Percentiles rank a stretch among this genome's conserved stretches.
Conservation (phyloP, 2,888 invertebrate genomes). For the Allolobophora icterica region DNA sequence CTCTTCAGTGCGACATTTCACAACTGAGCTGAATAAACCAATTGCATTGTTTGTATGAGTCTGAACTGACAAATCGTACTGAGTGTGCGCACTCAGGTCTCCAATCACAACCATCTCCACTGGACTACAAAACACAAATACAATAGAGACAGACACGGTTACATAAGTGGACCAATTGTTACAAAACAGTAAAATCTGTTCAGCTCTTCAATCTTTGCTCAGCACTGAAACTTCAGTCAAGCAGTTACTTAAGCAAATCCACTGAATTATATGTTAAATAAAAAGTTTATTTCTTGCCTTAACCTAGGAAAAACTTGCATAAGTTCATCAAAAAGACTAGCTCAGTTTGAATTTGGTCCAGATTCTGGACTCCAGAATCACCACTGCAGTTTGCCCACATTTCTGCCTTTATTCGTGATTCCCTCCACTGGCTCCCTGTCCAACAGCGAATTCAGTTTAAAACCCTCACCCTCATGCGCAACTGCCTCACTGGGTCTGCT, state of each 20-base stretch:
- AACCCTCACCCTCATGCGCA: no score
- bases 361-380: no score
- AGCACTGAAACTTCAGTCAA: not conserved
- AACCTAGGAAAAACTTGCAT: not conserved
- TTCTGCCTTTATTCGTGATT: no score
- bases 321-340: not conserved
- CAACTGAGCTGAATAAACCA: not conserved
- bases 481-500: no score
- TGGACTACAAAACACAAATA: conserved; percentile 17
- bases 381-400: no score
- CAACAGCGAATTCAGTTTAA: no score
- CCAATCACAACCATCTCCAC: conserved; percentile 25
- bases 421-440: no score
- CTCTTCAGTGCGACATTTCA: conserved; percentile 29
- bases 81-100: conserved; percentile 25
- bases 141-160: not conserved
- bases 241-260: not conserved
- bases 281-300: not conserved
- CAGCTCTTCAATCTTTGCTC: not conserved
- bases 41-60: not conserved
- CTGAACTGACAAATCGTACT: conserved; percentile 28
- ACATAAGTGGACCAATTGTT: not conserved
- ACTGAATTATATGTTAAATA: not conserved
- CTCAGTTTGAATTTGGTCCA: no score
- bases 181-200: not conserved